Evolutionary conservation across 2,888 invertebrate species (phyloP).

Genomic region (Hipparchia semele): DNA sequence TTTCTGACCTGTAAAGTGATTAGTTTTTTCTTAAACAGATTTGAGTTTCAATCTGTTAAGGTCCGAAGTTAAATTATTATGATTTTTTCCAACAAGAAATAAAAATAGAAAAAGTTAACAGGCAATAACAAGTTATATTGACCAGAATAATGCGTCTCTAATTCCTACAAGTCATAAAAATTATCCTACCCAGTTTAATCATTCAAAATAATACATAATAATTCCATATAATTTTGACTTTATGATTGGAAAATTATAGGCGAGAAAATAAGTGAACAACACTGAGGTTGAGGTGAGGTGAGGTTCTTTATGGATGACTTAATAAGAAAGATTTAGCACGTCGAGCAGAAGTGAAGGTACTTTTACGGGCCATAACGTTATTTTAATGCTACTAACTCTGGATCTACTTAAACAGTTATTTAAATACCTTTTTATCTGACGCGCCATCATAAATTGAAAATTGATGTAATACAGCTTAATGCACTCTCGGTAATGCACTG

Average conservation of each 20-base stretch:
- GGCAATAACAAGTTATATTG: neutral
- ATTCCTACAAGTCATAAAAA: neutral
- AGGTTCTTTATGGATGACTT: conserved; percentile 59
- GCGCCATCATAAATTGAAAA: conserved; percentile 50
- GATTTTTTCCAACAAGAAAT: no score
- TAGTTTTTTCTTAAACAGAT: neutral
- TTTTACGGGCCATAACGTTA: conserved; percentile 58
- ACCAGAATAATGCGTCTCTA: neutral
- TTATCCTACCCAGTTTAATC: neutral
- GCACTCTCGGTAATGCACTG: conserved; percentile 40
- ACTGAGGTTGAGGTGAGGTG: conserved; percentile 43
- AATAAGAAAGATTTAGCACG: conserved; percentile 61
- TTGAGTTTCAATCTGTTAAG: neutral
- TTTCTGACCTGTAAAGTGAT: neutral
- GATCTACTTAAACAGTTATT: conserved; percentile 50
- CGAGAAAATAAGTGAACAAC: conserved; percentile 24
- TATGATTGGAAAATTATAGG: conserved; percentile 31
- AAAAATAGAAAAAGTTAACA: neutral
- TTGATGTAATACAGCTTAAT: conserved; percentile 46
- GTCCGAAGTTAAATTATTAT: neutral
- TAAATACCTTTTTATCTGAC: conserved; percentile 47
- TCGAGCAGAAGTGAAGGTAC: conserved; percentile 46
- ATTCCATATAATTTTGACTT: conserved; percentile 11
- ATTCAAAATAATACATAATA: neutral
- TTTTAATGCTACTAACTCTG: conserved; percentile 53